Percentiles rank a stretch among this genome's conserved stretches.
Conservation (phyloP, 2,113 vertebrate species). For the Hemichromis elongatus region DNA sequence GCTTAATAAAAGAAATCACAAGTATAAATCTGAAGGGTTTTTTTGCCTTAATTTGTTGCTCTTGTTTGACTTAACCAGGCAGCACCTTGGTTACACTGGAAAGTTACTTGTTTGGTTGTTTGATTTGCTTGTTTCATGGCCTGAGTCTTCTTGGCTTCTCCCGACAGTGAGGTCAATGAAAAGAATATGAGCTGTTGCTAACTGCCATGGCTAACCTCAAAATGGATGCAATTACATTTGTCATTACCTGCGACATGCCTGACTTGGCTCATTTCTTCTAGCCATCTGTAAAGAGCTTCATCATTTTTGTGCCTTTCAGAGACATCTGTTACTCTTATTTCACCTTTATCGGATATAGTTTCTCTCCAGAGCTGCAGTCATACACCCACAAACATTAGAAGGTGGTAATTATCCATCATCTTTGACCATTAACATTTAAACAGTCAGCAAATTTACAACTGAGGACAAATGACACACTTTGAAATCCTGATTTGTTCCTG, state of each 20-base stretch:
- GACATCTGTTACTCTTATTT: not conserved
- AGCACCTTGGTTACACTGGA: not conserved
- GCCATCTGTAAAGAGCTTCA: not conserved
- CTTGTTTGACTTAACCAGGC: not conserved
- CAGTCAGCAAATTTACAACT: not conserved
- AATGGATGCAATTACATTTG: not conserved
- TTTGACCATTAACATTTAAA: conserved; percentile 6
- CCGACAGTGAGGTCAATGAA: not conserved
- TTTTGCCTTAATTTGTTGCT: not conserved
- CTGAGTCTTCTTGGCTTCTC: not conserved
- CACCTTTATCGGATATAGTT: not conserved
- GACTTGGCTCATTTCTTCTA: not conserved
- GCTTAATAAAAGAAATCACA: conserved; percentile 53
- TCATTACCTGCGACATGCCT: not conserved
- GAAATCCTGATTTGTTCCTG: not conserved
- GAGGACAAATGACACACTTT: not conserved
- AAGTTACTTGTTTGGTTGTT: not conserved
- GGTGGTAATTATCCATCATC: not conserved
- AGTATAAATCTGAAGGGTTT: not conserved
- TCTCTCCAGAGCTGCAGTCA: not conserved
- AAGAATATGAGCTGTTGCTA: not conserved
- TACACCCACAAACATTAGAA: not conserved
- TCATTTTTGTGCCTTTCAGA: not conserved
- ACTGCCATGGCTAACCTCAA: not conserved
- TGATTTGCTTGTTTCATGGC: not conserved